Percentiles rank a stretch among this genome's conserved stretches.
These are phyloP conservation scores for Ammospiza nelsoni DNA, from an alignment of 2,113 vertebrate genomes.

Conservation along the genomic window DNA sequence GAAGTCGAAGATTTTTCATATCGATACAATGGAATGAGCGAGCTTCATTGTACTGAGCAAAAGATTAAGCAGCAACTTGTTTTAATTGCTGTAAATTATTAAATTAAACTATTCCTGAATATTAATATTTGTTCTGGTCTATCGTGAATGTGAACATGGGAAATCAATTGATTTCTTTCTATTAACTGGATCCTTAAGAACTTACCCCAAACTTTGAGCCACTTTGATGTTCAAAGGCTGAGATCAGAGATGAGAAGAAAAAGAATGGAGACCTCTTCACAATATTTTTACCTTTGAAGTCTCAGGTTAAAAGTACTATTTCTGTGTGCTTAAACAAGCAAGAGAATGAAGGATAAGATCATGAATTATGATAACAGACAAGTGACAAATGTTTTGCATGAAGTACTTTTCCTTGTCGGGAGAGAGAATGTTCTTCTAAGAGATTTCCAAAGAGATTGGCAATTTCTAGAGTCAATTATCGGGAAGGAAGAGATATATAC, in stretches of 20 bases:
- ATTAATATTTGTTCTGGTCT: conserved; percentile 37
- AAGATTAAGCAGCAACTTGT: conserved; percentile 34
- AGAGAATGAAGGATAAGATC: conserved; percentile 39
- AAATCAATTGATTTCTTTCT: conserved; percentile 40
- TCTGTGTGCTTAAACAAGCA: conserved; percentile 47
- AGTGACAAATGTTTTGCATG: conserved; percentile 46
- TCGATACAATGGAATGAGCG: neutral
- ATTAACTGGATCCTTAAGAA: conserved; percentile 39
- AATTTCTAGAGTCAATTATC: neutral
- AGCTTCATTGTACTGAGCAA: neutral
- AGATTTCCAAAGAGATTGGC: conserved; percentile 19
- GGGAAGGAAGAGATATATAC: neutral
- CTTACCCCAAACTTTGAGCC: conserved; percentile 34
- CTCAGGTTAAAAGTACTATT: conserved; percentile 52
- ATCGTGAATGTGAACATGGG: neutral
- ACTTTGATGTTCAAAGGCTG: conserved; percentile 55
- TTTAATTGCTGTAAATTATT: conserved; percentile 22
- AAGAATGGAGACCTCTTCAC: conserved; percentile 26
- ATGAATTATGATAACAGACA: conserved; percentile 60
- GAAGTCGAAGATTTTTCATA: conserved; percentile 1
- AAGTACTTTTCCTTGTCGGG: conserved; percentile 31
- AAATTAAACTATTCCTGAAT: conserved; percentile 4
- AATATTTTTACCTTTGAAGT: conserved; percentile 62
- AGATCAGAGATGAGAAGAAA: conserved; percentile 51
- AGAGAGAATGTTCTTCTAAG: neutral